Percentiles rank a stretch among this genome's conserved stretches.
Conservation (phyloP, 2,888 invertebrate genomes). For the Apodemia zela region DNA sequence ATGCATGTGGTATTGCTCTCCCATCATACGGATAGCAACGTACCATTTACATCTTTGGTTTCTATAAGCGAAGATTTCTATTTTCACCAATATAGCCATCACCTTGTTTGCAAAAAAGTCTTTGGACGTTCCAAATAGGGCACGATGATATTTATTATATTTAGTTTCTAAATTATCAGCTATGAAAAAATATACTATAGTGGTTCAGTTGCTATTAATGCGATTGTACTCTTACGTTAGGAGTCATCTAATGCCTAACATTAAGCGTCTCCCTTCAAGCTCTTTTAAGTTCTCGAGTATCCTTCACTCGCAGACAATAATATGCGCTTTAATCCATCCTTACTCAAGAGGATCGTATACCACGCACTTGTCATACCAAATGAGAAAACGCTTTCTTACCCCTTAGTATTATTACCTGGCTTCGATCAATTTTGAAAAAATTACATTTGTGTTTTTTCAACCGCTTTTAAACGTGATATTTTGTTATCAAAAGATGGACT, state of each 20-base stretch:
- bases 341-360: neutral
- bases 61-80: too few relatives aligned
- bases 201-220: neutral
- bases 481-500: too few relatives aligned
- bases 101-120: too few relatives aligned
- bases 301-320: constrained; percentile 2
- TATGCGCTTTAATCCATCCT: constrained; percentile 11
- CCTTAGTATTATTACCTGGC: neutral
- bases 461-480: neutral
- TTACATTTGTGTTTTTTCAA: neutral
- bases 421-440: neutral
- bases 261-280: constrained; percentile 5
- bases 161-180: too few relatives aligned
- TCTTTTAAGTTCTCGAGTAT: constrained; percentile 4
- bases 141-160: too few relatives aligned
- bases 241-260: constrained; percentile 9
- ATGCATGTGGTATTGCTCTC: too few relatives aligned
- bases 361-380: constrained; percentile 2
- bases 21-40: too few relatives aligned
- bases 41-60: too few relatives aligned
- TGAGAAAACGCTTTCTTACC: neutral
- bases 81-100: too few relatives aligned
- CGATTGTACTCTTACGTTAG: neutral
- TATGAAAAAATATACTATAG: too few relatives aligned
- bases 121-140: too few relatives aligned